Conservation (phyloP, 2,888 invertebrate genomes). For the Deladenus siricidicola region DNA sequence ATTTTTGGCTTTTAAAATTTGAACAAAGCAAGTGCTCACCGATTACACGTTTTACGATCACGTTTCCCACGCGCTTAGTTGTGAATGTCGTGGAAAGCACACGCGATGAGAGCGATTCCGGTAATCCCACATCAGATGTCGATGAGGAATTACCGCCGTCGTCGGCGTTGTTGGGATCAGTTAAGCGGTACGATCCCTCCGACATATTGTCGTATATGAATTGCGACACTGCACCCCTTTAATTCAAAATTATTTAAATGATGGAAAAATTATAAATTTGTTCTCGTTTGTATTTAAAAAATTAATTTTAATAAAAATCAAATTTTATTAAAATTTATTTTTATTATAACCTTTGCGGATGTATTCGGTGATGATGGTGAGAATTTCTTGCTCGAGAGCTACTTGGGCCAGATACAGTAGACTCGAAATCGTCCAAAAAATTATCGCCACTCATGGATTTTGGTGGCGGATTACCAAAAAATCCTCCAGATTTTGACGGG, state of each 20-base stretch:
- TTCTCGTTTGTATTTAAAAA: no score
- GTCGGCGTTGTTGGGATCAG: constrained; percentile 29
- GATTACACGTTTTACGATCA: constrained; percentile 44
- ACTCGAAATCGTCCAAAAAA: constrained; percentile 33
- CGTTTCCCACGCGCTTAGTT: constrained; percentile 43
- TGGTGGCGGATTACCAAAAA: neutral
- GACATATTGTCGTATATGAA: constrained; percentile 40
- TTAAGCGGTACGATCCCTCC: constrained; percentile 49
- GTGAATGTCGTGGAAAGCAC: constrained; percentile 41
- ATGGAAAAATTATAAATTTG: no score
- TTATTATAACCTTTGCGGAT: no score
- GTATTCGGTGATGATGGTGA: no score
- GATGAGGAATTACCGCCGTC: constrained; percentile 16
- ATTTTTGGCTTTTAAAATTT: no score
- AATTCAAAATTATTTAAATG: no score
- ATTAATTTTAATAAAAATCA: no score
- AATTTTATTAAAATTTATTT: no score
- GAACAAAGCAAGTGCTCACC: no score
- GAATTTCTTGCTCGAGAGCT: neutral
- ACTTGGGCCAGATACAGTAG: neutral
- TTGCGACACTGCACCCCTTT: neutral
- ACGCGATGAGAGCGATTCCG: constrained; percentile 11
- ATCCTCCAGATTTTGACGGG: neutral
- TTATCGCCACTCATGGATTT: constrained; percentile 48
- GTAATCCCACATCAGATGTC: constrained; percentile 31